These are phyloP conservation scores for Atrichornis clamosus DNA, from an alignment of 2,113 vertebrate species.

Conservation along the genomic window DNA sequence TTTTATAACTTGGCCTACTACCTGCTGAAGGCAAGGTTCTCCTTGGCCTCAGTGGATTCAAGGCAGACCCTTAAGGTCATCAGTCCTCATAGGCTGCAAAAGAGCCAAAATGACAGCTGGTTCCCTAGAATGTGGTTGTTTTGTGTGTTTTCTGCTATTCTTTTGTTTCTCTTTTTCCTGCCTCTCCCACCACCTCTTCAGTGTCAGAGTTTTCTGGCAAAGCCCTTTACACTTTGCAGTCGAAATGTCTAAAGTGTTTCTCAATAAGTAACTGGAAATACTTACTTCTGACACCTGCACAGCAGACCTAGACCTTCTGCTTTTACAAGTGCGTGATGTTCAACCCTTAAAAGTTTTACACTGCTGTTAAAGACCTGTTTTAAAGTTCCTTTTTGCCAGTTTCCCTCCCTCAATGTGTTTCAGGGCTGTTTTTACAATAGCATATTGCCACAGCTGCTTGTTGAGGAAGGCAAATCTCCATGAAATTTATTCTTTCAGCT, in stretches of 20 bases:
- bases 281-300: constrained; percentile 63
- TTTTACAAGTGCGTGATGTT: constrained; percentile 56
- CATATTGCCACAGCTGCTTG: neutral
- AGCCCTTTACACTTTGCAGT: neutral
- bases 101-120: neutral
- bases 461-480: constrained; percentile 31
- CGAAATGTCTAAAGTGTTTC: constrained; percentile 6
- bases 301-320: constrained; percentile 23
- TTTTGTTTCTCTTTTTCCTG: neutral
- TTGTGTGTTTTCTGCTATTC: neutral
- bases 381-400: constrained; percentile 39
- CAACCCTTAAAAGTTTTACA: constrained; percentile 42
- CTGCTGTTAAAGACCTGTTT: constrained; percentile 44
- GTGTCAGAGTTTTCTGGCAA: neutral
- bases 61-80: neutral
- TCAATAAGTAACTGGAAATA: constrained; percentile 61
- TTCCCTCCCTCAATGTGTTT: constrained; percentile 40
- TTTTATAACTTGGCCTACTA: neutral
- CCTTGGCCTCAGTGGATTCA: neutral
- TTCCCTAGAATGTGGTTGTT: neutral
- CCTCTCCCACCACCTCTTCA: neutral
- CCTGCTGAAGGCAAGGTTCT: neutral
- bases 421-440: constrained; percentile 18
- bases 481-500: constrained; percentile 17
- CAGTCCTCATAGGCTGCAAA: neutral